Evolutionary conservation across 2,888 invertebrate species (phyloP).

Genomic region (Chymomyza procnemis): DNA sequence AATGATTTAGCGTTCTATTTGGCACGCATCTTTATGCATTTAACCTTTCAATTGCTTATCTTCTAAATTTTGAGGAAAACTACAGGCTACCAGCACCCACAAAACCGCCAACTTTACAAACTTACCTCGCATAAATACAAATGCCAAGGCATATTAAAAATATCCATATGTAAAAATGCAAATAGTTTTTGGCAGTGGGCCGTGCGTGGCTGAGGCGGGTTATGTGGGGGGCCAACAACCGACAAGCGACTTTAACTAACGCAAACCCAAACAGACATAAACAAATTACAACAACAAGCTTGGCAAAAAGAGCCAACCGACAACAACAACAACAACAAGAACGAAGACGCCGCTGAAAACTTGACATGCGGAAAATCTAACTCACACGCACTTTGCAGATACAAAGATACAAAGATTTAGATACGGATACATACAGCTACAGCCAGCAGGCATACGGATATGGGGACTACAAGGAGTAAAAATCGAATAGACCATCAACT

Average conservation of each 20-base stretch:
- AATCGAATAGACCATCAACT: not conserved
- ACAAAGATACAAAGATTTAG: constrained; percentile 4
- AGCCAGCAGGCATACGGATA: constrained; percentile 27
- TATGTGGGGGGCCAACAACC: not conserved
- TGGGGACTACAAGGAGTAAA: not conserved
- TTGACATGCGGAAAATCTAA: constrained; percentile 17
- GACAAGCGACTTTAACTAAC: constrained; percentile 3
- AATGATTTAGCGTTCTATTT: too few species aligned
- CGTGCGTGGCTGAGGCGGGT: too few species aligned
- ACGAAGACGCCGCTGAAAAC: constrained; percentile 10
- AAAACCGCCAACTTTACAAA: too few species aligned
- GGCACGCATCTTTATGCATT: too few species aligned
- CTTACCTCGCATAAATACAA: not conserved
- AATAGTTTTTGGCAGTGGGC: constrained; percentile 29
- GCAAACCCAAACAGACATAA: constrained; percentile 48
- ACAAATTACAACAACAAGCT: constrained; percentile 56
- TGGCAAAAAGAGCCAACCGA: not conserved
- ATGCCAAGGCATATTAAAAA: constrained; percentile 2
- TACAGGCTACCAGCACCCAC: too few species aligned
- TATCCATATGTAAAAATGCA: constrained; percentile 7
- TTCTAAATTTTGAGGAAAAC: too few species aligned
- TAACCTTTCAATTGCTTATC: too few species aligned
- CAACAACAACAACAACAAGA: too few species aligned
- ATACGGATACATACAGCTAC: constrained; percentile 24
- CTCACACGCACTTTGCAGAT: constrained; percentile 41